phyloP scores from a whole-genome alignment of 2,113 vertebrate species.

The Isurus oxyrinchus region DNA sequence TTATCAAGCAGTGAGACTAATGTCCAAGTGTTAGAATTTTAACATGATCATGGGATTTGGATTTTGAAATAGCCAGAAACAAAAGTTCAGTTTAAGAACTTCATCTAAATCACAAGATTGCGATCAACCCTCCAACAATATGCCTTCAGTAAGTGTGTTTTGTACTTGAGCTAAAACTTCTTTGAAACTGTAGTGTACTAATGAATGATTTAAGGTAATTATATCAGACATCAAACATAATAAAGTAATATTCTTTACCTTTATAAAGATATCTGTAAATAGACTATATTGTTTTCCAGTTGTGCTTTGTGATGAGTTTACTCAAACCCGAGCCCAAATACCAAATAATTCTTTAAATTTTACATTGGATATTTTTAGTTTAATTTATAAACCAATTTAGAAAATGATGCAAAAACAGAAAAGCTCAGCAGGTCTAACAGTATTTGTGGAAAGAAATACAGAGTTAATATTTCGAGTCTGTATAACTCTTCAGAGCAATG shows the following conservation, averaged over 20 bases:
- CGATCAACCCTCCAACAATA: neutral
- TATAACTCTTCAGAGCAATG: no score
- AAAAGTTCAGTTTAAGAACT: neutral
- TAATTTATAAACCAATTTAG: neutral
- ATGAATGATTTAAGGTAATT: neutral
- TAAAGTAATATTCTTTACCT: neutral
- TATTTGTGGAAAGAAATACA: no score
- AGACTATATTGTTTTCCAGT: neutral
- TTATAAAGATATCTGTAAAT: neutral
- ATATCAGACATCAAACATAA: neutral
- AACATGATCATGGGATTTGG: slow-evolving; percentile 16
- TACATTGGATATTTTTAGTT: neutral
- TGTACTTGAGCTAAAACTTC: neutral
- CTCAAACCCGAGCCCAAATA: neutral
- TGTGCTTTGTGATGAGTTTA: neutral
- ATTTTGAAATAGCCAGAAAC: neutral
- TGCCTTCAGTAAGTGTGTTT: neutral
- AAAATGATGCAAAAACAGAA: neutral
- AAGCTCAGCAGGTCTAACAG: no score
- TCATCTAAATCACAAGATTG: neutral
- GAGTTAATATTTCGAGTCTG: no score
- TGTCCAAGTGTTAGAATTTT: neutral
- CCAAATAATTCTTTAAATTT: neutral
- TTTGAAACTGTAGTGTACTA: neutral
- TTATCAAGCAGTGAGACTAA: neutral